Conservation (phyloP, 2,888 invertebrate genomes). For the Platycnemis pennipes region DNA sequence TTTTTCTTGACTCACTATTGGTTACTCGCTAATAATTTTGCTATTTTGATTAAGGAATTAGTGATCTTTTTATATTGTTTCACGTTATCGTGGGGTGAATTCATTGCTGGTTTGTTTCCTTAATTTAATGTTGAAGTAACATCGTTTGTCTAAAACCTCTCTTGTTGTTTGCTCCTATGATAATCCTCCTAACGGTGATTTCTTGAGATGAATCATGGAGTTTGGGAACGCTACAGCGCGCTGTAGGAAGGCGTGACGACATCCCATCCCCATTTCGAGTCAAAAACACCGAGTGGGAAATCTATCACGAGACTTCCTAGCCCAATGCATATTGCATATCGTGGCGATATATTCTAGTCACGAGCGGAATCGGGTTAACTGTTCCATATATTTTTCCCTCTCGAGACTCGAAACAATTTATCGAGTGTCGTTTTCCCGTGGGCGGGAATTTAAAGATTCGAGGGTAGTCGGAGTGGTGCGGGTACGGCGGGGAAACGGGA, state of each 20-base stretch:
- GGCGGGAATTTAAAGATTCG: not conserved
- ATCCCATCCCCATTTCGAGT: not conserved
- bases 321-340: slow-evolving; percentile 12
- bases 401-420: not conserved
- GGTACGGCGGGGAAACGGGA: not conserved
- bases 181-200: not conserved
- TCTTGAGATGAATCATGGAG: not conserved
- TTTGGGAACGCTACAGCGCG: not conserved
- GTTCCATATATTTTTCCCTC: slow-evolving; percentile 2
- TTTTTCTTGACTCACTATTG: too few species aligned
- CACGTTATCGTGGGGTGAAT: not conserved
- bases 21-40: too few species aligned
- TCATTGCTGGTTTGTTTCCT: too few species aligned
- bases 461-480: not conserved
- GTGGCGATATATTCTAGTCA: not conserved
- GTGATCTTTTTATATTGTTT: too few species aligned
- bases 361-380: not conserved
- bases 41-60: too few species aligned
- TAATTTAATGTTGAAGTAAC: too few species aligned
- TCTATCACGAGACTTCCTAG: not conserved
- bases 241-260: not conserved
- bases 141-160: not conserved
- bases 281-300: not conserved
- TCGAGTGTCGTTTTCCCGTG: not conserved
- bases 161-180: not conserved